These are phyloP conservation scores for Agrotis exclamationis DNA, from an alignment of 2,888 invertebrate species.

Conservation along the genomic window DNA sequence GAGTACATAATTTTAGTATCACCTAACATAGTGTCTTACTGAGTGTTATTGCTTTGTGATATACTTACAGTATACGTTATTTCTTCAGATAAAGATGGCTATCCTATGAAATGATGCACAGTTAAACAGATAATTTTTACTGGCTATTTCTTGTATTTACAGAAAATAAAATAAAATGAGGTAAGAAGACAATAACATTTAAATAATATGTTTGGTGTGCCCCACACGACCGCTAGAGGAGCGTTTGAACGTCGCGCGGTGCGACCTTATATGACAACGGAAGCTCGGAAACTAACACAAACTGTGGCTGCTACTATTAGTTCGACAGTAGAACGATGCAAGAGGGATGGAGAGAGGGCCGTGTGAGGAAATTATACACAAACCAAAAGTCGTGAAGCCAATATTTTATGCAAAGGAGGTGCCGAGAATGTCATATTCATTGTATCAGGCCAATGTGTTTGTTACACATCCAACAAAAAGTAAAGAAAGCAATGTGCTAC, in stretches of 20 bases:
- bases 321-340: slow-evolving; percentile 58
- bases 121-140: slow-evolving; percentile 95
- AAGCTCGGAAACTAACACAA: slow-evolving; percentile 65
- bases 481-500: slow-evolving; percentile 77
- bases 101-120: slow-evolving; percentile 94
- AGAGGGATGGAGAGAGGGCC: slow-evolving; percentile 59
- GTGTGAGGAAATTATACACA: slow-evolving; percentile 65
- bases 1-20: slow-evolving; percentile 81
- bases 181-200: slow-evolving; percentile 75
- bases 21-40: slow-evolving; percentile 90
- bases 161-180: slow-evolving; percentile 81
- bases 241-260: slow-evolving; percentile 27
- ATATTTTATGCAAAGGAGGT: slow-evolving; percentile 66
- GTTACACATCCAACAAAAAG: slow-evolving; percentile 67
- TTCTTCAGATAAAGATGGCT: slow-evolving; percentile 92
- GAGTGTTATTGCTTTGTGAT: slow-evolving; percentile 91
- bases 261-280: slow-evolving; percentile 59
- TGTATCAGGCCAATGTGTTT: slow-evolving; percentile 65
- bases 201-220: slow-evolving; percentile 64
- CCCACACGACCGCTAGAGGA: slow-evolving; percentile 54
- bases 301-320: slow-evolving; percentile 64
- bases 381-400: slow-evolving; percentile 68
- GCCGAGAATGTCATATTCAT: slow-evolving; percentile 60
- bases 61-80: slow-evolving; percentile 91
- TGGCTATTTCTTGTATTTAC: slow-evolving; percentile 91